A percentile compares a stretch with the other conserved stretches of the same genome.
These are phyloP conservation scores for Dufourea novaeangliae DNA, from an alignment of 1,140 invertebrate genomes.

Conservation along the genomic window DNA sequence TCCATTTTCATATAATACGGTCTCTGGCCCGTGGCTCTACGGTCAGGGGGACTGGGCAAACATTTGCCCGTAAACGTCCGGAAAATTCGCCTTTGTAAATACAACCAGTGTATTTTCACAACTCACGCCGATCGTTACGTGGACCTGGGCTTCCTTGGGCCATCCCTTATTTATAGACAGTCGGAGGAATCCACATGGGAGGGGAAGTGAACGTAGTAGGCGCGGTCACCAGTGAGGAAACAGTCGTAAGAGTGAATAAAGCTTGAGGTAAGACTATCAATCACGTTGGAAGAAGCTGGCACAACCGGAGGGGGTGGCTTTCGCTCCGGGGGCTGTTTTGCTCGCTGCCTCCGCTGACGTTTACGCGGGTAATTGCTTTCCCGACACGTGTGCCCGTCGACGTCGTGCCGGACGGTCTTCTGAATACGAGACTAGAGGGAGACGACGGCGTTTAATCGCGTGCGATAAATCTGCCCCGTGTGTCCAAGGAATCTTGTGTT, in stretches of 20 bases:
- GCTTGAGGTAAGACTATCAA: conserved; percentile 33
- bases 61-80: conserved; percentile 29
- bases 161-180: conserved; percentile 9
- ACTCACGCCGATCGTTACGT: conserved; percentile 30
- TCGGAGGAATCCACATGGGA: not conserved
- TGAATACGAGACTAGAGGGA: conserved; percentile 25
- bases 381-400: conserved; percentile 12
- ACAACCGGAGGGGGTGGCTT: conserved; percentile 7
- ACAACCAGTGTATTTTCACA: conserved; percentile 26
- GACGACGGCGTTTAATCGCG: conserved; percentile 24
- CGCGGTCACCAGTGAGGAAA: not conserved
- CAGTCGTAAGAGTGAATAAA: conserved; percentile 6
- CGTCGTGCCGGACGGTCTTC: conserved; percentile 28
- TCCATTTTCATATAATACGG: conserved; percentile 49
- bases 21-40: not conserved
- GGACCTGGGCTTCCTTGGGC: not conserved
- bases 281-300: conserved; percentile 48
- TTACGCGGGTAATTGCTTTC: conserved; percentile 57
- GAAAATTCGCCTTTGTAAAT: conserved; percentile 21
- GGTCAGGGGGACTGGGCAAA: conserved; percentile 4
- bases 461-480: conserved; percentile 36
- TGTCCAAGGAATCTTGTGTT: conserved; percentile 17
- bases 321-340: conserved; percentile 10
- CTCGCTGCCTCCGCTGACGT: conserved; percentile 23
- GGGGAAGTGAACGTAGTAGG: too few relatives aligned